Base-by-base conservation (phyloP, 1,140 invertebrate species). In the Homalodisca vitripennis region DNA sequence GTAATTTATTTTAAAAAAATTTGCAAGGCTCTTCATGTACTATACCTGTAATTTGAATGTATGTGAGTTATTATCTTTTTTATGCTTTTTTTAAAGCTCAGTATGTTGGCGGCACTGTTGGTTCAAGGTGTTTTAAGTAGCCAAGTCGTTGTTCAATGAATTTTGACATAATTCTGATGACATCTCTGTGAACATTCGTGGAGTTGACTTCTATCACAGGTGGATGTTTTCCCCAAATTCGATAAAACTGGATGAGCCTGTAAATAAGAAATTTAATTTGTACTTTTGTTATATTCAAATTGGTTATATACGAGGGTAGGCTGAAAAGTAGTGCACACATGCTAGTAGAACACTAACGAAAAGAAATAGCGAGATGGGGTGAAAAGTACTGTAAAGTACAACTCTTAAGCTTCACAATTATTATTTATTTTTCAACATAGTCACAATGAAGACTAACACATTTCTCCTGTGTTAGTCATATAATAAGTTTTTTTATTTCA, bases 101-200 rank as follows among this genome's bases (percentile, higher is more conserved):
- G 22, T n/a, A 3, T 14, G 48, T 3, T 51, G 3, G 3, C 3
- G 48, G 48, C 3, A 22, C 14, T 20, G 48, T 14, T 20, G 48
- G 48, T n/a, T 51, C 48, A 20, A 51, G 48, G n/a, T 51, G 48
- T 20, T 22, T 51, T 22, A 14, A 51, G 48, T 51, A 51, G 48
- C 22, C 22, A 3, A 51, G 48, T 20, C 48, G 3, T 20, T 22
- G 17, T n/a, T 51, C 48, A 3, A 51, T 20, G 48, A 20, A 51
- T 20, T 22, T 22, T 22, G 22, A 20, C 48, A 51, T 51, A 3
- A 51, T 51, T 14, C 22, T 51, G 48, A n/a, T 51, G 48, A 51
- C 48, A 22, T 51, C 48, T 51, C 48, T 14, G 48, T 51, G 48
- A 51, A 51, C 48, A 22, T 51, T 51, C 14, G 48, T 51, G n/a